phyloP scores from a whole-genome alignment of 2,888 invertebrate species.

The Pecten maximus region DNA sequence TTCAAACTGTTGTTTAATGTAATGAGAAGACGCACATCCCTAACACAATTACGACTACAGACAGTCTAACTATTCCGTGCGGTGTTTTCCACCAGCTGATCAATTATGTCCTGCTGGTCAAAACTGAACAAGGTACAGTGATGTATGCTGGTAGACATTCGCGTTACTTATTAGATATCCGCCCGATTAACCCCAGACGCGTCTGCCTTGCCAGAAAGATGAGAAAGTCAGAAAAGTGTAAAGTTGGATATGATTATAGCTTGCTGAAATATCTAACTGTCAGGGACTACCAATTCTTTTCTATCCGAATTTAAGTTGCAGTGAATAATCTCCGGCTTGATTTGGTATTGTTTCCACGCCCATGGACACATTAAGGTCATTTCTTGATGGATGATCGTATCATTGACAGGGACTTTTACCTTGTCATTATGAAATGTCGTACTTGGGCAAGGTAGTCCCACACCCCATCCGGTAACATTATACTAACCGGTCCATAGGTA shows the following conservation, averaged over 20 bases:
- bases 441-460: no score
- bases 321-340: no score
- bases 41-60: conserved; percentile 11
- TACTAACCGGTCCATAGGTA: no score
- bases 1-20: background rate
- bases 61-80: background rate
- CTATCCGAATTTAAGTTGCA: no score
- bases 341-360: no score
- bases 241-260: background rate
- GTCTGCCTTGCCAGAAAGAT: background rate
- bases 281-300: background rate
- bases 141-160: background rate
- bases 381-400: no score
- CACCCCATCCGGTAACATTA: no score
- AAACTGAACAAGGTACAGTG: background rate
- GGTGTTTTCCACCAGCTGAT: background rate
- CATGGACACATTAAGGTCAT: no score
- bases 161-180: background rate
- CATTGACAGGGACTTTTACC: no score
- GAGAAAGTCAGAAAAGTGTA: background rate
- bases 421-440: no score
- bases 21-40: background rate
- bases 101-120: background rate
- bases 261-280: background rate
- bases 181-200: background rate